Evolutionary conservation across 2,113 vertebrate species (phyloP).

Genomic region (Porphyrio hochstetteri): DNA sequence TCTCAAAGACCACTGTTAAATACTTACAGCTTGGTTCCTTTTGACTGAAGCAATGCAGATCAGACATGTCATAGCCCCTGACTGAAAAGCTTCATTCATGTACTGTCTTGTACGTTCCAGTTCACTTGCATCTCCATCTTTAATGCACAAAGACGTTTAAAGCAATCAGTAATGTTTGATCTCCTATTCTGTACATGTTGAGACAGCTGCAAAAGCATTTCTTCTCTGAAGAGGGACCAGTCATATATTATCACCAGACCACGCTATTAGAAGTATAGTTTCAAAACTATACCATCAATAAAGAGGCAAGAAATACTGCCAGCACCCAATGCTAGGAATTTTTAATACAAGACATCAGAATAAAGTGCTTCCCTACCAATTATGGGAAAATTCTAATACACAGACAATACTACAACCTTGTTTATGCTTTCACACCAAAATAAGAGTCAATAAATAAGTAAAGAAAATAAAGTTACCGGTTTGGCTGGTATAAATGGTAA

Average conservation of each 20-base stretch:
- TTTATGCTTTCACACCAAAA: neutral
- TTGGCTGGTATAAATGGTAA: slow-evolving; percentile 88
- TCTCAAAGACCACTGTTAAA: neutral
- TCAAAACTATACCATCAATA: neutral
- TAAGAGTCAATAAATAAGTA: neutral
- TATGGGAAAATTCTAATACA: neutral
- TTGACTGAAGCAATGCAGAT: slow-evolving; percentile 97
- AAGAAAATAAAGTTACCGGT: slow-evolving; percentile 78
- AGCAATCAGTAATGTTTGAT: neutral
- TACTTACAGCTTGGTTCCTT: slow-evolving; percentile 91
- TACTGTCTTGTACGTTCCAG: slow-evolving; percentile 90
- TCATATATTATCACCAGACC: neutral
- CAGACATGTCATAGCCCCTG: slow-evolving; percentile 91
- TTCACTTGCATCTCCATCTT: slow-evolving; percentile 86
- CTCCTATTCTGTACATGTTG: neutral
- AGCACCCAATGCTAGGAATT: neutral
- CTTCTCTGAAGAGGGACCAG: neutral
- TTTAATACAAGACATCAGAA: neutral
- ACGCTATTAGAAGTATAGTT: neutral
- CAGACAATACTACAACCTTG: neutral
- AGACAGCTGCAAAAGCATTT: neutral
- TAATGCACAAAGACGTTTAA: slow-evolving; percentile 50
- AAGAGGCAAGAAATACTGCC: neutral
- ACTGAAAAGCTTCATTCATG: slow-evolving; percentile 92
- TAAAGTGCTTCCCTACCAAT: neutral